Percentiles rank a stretch among this genome's conserved stretches.
Evolutionary conservation across 2,113 vertebrate genomes (phyloP).

Genomic region (Chaetura pelagica): DNA sequence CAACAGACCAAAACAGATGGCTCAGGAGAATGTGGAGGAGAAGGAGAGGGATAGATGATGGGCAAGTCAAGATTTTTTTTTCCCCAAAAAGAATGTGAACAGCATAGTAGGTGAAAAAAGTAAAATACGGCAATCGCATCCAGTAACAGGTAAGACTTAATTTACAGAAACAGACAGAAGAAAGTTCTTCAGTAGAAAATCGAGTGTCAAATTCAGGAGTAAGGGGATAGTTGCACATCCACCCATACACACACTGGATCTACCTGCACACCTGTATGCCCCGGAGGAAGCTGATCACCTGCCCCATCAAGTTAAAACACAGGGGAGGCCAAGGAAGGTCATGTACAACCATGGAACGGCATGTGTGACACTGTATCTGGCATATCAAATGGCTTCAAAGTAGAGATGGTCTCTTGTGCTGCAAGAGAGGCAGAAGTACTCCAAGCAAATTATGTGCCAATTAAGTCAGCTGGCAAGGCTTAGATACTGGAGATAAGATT

Average conservation of each 20-base stretch:
- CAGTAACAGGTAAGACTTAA: neutral
- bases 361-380: neutral
- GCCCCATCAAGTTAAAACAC: neutral
- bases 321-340: neutral
- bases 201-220: neutral
- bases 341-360: rapidly evolving
- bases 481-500: neutral
- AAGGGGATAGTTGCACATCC: neutral
- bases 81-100: neutral
- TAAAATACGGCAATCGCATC: neutral
- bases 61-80: neutral
- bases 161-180: neutral
- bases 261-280: neutral
- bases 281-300: neutral
- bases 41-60: neutral
- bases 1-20: neutral
- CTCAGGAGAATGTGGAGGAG: neutral
- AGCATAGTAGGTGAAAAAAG: neutral
- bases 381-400: neutral
- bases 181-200: neutral
- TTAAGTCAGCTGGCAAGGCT: neutral
- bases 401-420: neutral
- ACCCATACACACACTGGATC: neutral
- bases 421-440: neutral
- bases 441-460: neutral